Evolutionary conservation across 2,888 invertebrate genomes (phyloP), one percentile per base, ranked within the genome.

Genomic region (Diarsia mendica): DNA sequence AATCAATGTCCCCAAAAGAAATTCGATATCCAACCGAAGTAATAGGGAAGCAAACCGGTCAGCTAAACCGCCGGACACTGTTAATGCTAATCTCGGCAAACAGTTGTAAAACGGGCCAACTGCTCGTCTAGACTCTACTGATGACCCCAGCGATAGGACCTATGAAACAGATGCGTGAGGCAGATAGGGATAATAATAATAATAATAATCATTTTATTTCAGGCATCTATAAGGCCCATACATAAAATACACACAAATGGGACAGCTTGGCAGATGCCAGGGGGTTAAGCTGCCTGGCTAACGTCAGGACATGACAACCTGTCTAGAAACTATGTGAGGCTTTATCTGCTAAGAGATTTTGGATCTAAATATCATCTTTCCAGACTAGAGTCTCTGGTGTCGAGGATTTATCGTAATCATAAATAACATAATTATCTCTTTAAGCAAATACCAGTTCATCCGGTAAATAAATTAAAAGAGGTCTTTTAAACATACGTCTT

Each of bases 61-160:
- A 72, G 53, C 66, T 78, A 69, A 67, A 63, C 49, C 18, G 33
- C 67, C 80, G 83, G 74, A 83, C 63, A 74, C 66, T 48, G 48
- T 61, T 83, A 72, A 83, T 75, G 51, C 53, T 83, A 80, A 83
- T 75, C 71, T 69, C 73, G 33, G 39, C 51, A 39, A 55, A 61
- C 70, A 53, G 72, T 64, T 63, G 60, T 73, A 66, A 81, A 81
- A 71, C 68, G 63, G 73, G 72, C 28, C 64, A 83, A 84, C 75
- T 71, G 72, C 64, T 68, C 58, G 81, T 84, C 84, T 78, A 84
- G 71, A 77, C 83, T 23, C 39, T 6, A 33, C 51, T 49, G 73
- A 80, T 83, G 69, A 67, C 69, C 80, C 64, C 68, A 49, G 18
- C 15, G 83, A 80, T 83, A 73, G 65, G 13, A 46, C n/a, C 60